Base-by-base conservation (phyloP, 1,140 invertebrate species). In the Anastrepha obliqua region DNA sequence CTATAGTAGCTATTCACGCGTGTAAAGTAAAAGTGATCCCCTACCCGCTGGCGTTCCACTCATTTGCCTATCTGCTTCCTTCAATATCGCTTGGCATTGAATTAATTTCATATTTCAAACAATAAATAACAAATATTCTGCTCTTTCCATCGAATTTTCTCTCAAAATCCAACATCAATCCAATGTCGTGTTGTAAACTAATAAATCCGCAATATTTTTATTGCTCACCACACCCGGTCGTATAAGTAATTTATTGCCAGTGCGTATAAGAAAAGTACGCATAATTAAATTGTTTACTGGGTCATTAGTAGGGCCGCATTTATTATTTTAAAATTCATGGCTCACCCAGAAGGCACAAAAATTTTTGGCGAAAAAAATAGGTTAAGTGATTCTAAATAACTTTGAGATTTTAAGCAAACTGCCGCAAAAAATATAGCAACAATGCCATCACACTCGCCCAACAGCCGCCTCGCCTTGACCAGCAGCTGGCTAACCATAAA, bases 261-360 rank as follows among this genome's bases (percentile, higher is more conserved):
- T n/a, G 47, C 47, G 17, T 58, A 58, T 55, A 62, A 8, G 7
- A 1, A 55, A 81, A 2, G 74, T 55, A 29, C 47, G 51, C 51
- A 20, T 81, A 81, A 81, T 81, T 55, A 81, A 81, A 81, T 81
- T 81, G 17, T 81, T 81, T 81, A 58, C 55, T 51, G n/a, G 51
- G 47, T 11, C 51, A 81, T 81, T 81, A 81, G 11, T 81, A 29
- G n/a, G 6, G 51, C 5, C 42, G 29, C 11, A 2, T 86, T 62
- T 13, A 4, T 59, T n/a, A 60, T 60, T 86, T 62, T 60, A 86
- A 60, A 60, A 86, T 44, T 62, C 85, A 62, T 62, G 55, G 29
- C 55, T 44, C 51, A 3, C 17, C 58, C 13, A 29, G 7, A 86
- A n/a, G 17, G 15, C 3, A 60, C 17, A 42, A 81, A 42, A 44